phyloP scores from a whole-genome alignment of 2,888 invertebrate genomes.

The Drosophila paucipuncta region DNA sequence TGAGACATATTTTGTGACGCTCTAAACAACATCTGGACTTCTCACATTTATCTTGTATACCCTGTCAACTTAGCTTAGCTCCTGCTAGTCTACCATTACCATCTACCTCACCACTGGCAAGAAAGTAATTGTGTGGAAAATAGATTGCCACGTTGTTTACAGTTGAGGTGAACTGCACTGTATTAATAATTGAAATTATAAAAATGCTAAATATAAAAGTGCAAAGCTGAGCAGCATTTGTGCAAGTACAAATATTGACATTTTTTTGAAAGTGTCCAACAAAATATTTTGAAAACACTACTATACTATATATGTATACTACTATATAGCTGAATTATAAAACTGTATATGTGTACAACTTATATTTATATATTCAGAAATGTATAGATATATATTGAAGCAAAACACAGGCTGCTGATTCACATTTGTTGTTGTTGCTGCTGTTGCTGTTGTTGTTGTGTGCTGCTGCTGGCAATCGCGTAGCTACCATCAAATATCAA shows the following conservation, averaged over 20 bases:
- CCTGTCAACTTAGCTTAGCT: not conserved
- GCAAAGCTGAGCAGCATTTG: slow-evolving; percentile 12
- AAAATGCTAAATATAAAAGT: slow-evolving; percentile 24
- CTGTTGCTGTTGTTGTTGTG: slow-evolving; percentile 27
- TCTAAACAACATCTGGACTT: not conserved
- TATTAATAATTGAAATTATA: slow-evolving; percentile 27
- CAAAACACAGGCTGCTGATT: slow-evolving; percentile 35
- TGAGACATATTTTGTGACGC: too few species aligned
- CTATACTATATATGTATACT: slow-evolving; percentile 20
- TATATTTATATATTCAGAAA: slow-evolving; percentile 3
- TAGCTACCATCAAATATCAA: slow-evolving; percentile 58
- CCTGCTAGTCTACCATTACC: not conserved
- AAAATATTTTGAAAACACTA: slow-evolving; percentile 39
- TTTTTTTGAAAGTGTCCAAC: slow-evolving; percentile 28
- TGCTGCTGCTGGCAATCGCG: slow-evolving; percentile 44
- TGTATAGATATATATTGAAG: slow-evolving; percentile 4
- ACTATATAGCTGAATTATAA: slow-evolving; percentile 17
- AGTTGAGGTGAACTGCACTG: slow-evolving; percentile 20
- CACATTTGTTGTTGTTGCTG: slow-evolving; percentile 35
- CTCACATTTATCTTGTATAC: not conserved
- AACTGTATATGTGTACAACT: slow-evolving; percentile 7
- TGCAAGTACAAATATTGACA: slow-evolving; percentile 33
- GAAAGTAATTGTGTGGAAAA: slow-evolving; percentile 38
- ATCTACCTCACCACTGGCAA: not conserved
- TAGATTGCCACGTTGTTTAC: slow-evolving; percentile 36